phyloP scores from a whole-genome alignment of 2,113 vertebrate genomes.

The Fukomys damarensis region DNA sequence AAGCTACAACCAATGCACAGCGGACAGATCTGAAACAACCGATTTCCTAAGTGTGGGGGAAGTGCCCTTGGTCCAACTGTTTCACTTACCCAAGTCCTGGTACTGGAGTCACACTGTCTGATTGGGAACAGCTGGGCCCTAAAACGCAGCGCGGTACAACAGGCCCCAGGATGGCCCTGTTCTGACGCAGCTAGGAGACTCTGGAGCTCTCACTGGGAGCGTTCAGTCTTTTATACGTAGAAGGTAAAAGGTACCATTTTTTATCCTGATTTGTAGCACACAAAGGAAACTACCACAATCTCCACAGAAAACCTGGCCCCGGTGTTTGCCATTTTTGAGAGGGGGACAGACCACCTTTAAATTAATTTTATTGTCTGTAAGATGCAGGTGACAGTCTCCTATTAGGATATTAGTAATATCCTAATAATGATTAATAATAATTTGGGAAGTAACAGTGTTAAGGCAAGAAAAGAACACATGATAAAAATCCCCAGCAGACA shows the following conservation, averaged over 20 bases:
- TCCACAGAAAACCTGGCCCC: not conserved
- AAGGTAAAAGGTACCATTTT: not conserved
- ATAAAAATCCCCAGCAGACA: not conserved
- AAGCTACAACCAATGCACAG: not conserved
- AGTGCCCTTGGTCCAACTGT: not conserved
- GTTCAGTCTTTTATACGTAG: not conserved
- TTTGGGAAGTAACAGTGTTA: not conserved
- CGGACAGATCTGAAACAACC: not conserved
- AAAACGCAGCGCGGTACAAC: not conserved
- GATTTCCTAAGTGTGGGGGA: conserved; percentile 3
- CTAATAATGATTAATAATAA: not conserved
- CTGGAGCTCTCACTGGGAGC: not conserved
- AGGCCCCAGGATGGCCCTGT: not conserved
- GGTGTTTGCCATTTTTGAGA: not conserved
- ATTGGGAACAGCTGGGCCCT: conserved; percentile 29
- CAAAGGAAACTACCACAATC: not conserved
- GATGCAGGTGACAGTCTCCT: not conserved
- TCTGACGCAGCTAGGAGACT: not conserved
- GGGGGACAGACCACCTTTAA: not conserved
- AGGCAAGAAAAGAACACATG: not conserved
- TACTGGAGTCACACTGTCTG: not conserved
- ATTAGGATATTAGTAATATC: too few species aligned
- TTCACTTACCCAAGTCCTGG: not conserved
- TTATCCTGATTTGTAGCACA: not conserved
- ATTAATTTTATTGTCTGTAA: not conserved